Evolutionary conservation across 1,140 invertebrate species (phyloP).

Genomic region (Achatina immaculata): DNA sequence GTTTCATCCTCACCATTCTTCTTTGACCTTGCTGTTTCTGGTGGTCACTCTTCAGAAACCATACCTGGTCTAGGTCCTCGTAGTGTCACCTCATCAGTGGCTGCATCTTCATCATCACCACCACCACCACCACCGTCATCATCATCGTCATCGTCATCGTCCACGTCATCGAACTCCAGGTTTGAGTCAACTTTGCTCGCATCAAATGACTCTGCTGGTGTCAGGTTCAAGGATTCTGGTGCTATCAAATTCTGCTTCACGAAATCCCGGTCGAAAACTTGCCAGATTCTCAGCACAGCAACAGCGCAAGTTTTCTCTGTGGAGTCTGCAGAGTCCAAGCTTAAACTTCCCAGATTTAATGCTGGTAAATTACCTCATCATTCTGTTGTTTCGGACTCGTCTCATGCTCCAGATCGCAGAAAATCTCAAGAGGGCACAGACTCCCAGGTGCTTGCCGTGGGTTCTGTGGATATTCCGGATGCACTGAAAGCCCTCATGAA

Average conservation of each 20-base stretch:
- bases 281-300: background rate
- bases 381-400: background rate
- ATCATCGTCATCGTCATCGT: background rate
- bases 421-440: background rate
- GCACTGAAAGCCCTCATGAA: conserved; percentile 40
- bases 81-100: background rate
- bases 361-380: background rate
- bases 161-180: background rate
- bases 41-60: background rate
- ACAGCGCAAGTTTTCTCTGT: background rate
- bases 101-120: conserved; percentile 2
- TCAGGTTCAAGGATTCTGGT: background rate
- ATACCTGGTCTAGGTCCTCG: background rate
- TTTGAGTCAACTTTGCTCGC: background rate
- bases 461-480: conserved; percentile 40
- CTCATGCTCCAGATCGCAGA: background rate
- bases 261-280: background rate
- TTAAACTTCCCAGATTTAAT: background rate
- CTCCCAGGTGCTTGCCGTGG: conserved; percentile 42
- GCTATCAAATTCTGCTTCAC: conserved; percentile 1
- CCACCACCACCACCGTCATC: background rate
- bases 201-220: conserved; percentile 7
- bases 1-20: background rate
- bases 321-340: background rate
- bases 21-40: background rate